A percentile compares a stretch with the other conserved stretches of the same genome.
These are phyloP conservation scores for Pollimyrus isidori DNA, from an alignment of 2,113 vertebrate genomes.

Conservation along the genomic window DNA sequence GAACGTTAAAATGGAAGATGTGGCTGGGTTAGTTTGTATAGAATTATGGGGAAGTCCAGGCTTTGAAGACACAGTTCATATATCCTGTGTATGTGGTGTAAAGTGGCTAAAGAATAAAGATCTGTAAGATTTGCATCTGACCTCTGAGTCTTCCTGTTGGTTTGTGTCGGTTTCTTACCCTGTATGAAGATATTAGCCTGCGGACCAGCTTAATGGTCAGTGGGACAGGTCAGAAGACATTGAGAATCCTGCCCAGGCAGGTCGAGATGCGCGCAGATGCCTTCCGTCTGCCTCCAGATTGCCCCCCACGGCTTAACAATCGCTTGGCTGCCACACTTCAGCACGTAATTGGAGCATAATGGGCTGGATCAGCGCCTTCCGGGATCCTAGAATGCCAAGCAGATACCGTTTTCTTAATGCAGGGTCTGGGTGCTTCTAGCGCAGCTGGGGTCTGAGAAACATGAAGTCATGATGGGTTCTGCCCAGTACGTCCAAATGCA, in stretches of 20 bases:
- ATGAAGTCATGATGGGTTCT: constrained; percentile 24
- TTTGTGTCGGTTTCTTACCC: background rate
- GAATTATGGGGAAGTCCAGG: background rate
- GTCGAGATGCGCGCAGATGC: background rate
- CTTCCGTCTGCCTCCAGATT: background rate
- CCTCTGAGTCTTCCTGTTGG: constrained; percentile 1
- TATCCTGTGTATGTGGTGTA: constrained; percentile 47
- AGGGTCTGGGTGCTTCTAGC: background rate
- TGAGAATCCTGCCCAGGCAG: too few relatives aligned
- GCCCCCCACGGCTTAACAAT: background rate
- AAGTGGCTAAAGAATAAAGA: constrained; percentile 60
- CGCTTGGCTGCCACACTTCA: background rate
- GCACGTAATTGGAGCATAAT: background rate
- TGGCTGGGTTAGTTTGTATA: background rate
- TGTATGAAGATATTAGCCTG: background rate
- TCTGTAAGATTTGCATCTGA: constrained; percentile 60
- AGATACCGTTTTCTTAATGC: background rate
- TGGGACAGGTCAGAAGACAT: background rate
- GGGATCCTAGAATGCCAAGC: background rate
- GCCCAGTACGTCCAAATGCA: background rate
- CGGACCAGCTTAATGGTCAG: background rate
- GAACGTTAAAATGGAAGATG: constrained; percentile 39
- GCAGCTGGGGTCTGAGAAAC: background rate
- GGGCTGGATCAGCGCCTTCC: background rate
- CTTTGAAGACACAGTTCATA: background rate